These are phyloP conservation scores for Argyrosomus regius DNA, from an alignment of 2,797 vertebrate genomes.

Conservation along the genomic window DNA sequence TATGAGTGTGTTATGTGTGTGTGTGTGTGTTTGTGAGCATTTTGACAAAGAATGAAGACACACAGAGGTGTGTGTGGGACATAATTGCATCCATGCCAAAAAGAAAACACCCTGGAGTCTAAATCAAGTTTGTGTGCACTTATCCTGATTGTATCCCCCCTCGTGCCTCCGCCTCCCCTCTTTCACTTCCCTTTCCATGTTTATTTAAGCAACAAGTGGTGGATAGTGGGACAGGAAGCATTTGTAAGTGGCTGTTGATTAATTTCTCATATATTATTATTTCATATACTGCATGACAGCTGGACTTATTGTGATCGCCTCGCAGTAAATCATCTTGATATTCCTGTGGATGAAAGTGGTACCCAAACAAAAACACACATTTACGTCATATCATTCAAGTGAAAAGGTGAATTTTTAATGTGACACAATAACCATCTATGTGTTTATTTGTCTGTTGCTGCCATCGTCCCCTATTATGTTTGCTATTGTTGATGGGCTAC, in stretches of 20 bases:
- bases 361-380: neutral
- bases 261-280: conserved; percentile 6
- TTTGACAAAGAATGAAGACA: neutral
- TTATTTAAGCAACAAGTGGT: conserved; percentile 37
- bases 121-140: conserved; percentile 39
- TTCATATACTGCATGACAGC: neutral
- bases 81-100: conserved; percentile 41
- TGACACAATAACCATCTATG: neutral
- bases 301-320: neutral
- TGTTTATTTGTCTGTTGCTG: conserved; percentile 25
- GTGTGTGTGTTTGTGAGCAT: neutral
- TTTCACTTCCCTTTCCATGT: conserved; percentile 21
- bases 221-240: conserved; percentile 9
- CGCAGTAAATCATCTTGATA: neutral
- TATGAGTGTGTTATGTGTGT: neutral
- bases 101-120: conserved; percentile 31
- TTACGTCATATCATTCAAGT: neutral
- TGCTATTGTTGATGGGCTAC: conserved; percentile 34
- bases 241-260: conserved; percentile 23
- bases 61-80: neutral
- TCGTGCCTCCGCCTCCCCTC: neutral
- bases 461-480: conserved; percentile 1
- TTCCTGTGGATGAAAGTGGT: neutral
- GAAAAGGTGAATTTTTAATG: too few relatives aligned
- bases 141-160: conserved; percentile 22